phyloP scores from a whole-genome alignment of 30 jellyfish, hydroid and myxozoan genomes.

The Rhopilema esculentum region DNA sequence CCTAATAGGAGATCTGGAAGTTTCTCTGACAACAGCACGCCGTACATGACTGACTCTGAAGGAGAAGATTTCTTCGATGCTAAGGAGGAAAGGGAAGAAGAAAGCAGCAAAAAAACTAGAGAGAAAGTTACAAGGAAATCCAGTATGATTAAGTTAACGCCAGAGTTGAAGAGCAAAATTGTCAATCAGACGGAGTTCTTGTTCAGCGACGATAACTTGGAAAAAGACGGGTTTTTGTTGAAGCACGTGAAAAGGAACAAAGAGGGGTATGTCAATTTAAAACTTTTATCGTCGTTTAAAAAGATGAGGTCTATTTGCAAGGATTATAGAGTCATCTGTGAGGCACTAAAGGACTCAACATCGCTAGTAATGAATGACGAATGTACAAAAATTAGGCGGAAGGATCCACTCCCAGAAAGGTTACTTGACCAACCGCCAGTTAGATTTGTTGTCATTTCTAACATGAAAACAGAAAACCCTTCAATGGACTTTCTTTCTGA shows the following conservation, averaged over 20 bases:
- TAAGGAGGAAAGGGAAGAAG: slow-evolving; percentile 17
- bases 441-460: slow-evolving; percentile 84
- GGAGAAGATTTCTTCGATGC: slow-evolving; percentile 77
- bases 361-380: slow-evolving; percentile 78
- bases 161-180: slow-evolving; percentile 73
- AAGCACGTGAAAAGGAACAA: slow-evolving; percentile 97
- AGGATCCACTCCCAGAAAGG: slow-evolving; percentile 87
- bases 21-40: slow-evolving; percentile 79
- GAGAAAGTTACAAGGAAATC: slow-evolving; percentile 48
- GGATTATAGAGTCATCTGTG: slow-evolving; percentile 88
- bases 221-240: slow-evolving; percentile 92
- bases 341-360: slow-evolving; percentile 82
- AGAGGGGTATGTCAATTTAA: slow-evolving; percentile 95
- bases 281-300: slow-evolving; percentile 90
- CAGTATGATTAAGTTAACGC: slow-evolving; percentile 67
- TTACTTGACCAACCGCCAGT: slow-evolving; percentile 94
- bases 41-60: slow-evolving; percentile 73
- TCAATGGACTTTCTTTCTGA: slow-evolving; percentile 90
- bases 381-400: slow-evolving; percentile 83
- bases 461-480: slow-evolving; percentile 92
- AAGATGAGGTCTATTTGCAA: slow-evolving; percentile 87
- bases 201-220: slow-evolving; percentile 94
- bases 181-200: slow-evolving; percentile 91
- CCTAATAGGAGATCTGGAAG: slow-evolving; percentile 71
- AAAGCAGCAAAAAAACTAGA: slow-evolving; percentile 8